These are phyloP conservation scores for Lagria hirta DNA, from an alignment of 2,888 invertebrate genomes.

Conservation along the genomic window DNA sequence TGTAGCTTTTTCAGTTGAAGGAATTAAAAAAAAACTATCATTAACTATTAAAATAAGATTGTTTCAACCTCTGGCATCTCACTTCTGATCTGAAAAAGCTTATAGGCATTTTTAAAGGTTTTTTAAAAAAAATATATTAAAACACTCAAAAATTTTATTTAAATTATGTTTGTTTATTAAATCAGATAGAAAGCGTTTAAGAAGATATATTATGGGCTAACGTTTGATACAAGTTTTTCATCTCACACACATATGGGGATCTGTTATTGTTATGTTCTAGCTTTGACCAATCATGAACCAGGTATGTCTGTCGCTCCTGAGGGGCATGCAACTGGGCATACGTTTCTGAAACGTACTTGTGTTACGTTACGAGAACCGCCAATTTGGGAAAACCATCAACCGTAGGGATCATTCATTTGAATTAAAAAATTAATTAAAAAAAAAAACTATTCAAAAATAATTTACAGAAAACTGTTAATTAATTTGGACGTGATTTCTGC, in stretches of 20 bases:
- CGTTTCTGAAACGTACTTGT: constrained; percentile 28
- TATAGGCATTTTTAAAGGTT: too few relatives aligned
- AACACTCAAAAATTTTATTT: too few relatives aligned
- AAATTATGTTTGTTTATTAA: background rate
- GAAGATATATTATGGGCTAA: constrained; percentile 30
- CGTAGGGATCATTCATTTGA: constrained; percentile 46
- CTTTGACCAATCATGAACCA: constrained; percentile 31
- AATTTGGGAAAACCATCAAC: constrained; percentile 39
- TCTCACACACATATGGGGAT: constrained; percentile 54
- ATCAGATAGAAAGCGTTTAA: background rate
- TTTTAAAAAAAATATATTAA: too few relatives aligned
- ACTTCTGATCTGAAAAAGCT: too few relatives aligned
- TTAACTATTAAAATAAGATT: too few relatives aligned
- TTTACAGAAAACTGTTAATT: too few relatives aligned
- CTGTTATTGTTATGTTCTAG: constrained; percentile 54
- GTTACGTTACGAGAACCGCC: constrained; percentile 30
- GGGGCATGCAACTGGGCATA: constrained; percentile 20
- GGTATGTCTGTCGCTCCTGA: constrained; percentile 35
- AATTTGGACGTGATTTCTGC: too few relatives aligned
- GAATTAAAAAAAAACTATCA: too few relatives aligned
- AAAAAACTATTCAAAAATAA: too few relatives aligned
- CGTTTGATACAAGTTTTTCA: constrained; percentile 30
- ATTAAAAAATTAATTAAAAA: constrained; percentile 10
- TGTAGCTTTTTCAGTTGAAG: too few relatives aligned
- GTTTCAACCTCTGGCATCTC: too few relatives aligned